Evolutionary conservation across 30 jellyfish, hydroid and myxozoan genomes (phyloP).

Genomic region (Aurelia sp.): DNA sequence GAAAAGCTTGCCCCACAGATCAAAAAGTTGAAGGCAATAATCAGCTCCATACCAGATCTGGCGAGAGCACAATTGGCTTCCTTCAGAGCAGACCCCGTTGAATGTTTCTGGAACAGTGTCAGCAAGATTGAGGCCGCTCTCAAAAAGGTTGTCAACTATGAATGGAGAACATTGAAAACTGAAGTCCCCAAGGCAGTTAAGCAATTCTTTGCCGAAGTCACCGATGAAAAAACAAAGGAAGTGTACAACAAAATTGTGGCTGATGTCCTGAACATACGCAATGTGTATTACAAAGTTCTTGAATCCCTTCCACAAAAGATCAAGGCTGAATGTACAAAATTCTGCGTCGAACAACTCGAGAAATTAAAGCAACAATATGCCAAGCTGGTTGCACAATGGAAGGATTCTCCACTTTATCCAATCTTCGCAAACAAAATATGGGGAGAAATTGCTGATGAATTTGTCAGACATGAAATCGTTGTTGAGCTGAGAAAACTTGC

Average conservation of each 20-base stretch:
- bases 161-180: constrained; percentile 11
- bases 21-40: background rate
- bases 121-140: background rate
- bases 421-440: constrained; percentile 78
- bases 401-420: constrained; percentile 64
- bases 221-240: constrained; percentile 68
- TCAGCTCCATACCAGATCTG: constrained; percentile 10
- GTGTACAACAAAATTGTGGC: constrained; percentile 9
- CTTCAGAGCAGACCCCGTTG: constrained; percentile 88
- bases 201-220: constrained; percentile 36
- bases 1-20: constrained; percentile 38
- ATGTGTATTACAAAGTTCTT: constrained; percentile 4
- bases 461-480: constrained; percentile 76
- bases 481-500: constrained; percentile 45
- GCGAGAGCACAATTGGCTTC: constrained; percentile 14
- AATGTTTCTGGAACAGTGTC: constrained; percentile 85
- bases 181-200: constrained; percentile 12
- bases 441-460: constrained; percentile 87
- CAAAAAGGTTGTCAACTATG: constrained; percentile 3
- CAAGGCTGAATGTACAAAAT: constrained; percentile 19
- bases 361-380: constrained; percentile 26
- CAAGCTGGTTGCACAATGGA: constrained; percentile 56
- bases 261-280: constrained; percentile 9
- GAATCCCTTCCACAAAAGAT: constrained; percentile 36
- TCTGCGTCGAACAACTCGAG: constrained; percentile 16